Evolutionary conservation across 2,113 vertebrate genomes (phyloP), one percentile per base, ranked within the genome.

Genomic region (Triplophysa tibetana): DNA sequence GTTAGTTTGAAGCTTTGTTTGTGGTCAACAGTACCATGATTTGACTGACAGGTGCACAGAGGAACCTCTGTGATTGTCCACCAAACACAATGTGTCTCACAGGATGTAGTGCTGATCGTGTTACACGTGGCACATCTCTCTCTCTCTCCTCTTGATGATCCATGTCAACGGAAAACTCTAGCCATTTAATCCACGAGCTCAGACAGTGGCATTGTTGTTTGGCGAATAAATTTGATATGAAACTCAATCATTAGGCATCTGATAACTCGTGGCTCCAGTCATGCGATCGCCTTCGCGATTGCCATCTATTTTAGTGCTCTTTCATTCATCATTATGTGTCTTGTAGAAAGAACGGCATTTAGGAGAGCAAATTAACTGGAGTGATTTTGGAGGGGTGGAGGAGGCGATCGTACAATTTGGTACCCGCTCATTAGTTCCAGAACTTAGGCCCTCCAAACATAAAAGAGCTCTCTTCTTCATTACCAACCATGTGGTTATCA

Each of bases 41-140:
- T 24, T 67, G 75, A 81, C 70, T 82, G 85, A 86, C 82, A 77
- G 62, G 67, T 79, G 76, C 73, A 69, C 77, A 80, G 67, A 77
- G 50, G 56, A 80, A 82, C 80, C 72, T 77, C 58, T 29, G 29
- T 45, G 61, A 82, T 73, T 69, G 72, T 43, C 77, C 72, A 43
- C 75, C 67, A 77, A 72, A 70, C 76, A 81, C 67, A 69, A 61
- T 65, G 77, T 69, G 69, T 68, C 60, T 52, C 52, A 67, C 65
- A 45, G 26, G 50, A 70, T 52, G 14, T 21, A 70, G 26, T 56
- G 5, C 52, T 66, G 85, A 82, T 82, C 64, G 9, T 23, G 77
- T 83, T 83, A 80, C 84, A 67, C 38, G 43, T 60, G 79, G 60
- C 62, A 79, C 74, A 76, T 65, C 61, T 65, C 50, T 54, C 45